phyloP scores from a whole-genome alignment of 2,797 vertebrate species.

The Salmo trutta region DNA sequence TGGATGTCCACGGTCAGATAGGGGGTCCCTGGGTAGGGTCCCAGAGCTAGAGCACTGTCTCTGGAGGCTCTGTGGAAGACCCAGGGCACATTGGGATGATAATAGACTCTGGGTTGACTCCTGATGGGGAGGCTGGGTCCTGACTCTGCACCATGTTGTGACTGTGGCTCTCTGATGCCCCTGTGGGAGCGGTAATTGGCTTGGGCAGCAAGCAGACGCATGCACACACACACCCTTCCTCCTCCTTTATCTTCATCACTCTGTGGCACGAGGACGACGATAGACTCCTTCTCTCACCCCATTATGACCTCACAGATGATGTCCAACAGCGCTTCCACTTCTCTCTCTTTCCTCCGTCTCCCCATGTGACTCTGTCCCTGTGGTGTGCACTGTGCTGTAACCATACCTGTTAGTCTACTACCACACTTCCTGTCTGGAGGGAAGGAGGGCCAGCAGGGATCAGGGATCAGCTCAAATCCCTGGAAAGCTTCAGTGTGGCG shows the following conservation, averaged over 20 bases:
- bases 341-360: constrained; percentile 12
- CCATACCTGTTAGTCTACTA: neutral
- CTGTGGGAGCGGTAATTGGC: neutral
- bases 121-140: neutral
- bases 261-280: neutral
- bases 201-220: neutral
- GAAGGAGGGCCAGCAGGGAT: too few relatives aligned
- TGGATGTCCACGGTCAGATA: too few relatives aligned
- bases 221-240: neutral
- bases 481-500: neutral
- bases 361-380: neutral
- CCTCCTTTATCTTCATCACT: neutral
- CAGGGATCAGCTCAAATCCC: too few relatives aligned
- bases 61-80: neutral
- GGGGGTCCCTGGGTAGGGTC: neutral
- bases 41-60: neutral
- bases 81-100: neutral
- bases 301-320: neutral
- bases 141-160: neutral
- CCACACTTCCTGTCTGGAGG: neutral
- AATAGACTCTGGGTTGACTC: neutral
- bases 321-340: neutral
- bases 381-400: neutral
- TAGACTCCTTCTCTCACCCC: neutral
- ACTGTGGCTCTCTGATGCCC: too few relatives aligned